These are phyloP conservation scores for Muschampia plurimacula DNA, from an alignment of 2,888 invertebrate genomes.

Conservation along the genomic window DNA sequence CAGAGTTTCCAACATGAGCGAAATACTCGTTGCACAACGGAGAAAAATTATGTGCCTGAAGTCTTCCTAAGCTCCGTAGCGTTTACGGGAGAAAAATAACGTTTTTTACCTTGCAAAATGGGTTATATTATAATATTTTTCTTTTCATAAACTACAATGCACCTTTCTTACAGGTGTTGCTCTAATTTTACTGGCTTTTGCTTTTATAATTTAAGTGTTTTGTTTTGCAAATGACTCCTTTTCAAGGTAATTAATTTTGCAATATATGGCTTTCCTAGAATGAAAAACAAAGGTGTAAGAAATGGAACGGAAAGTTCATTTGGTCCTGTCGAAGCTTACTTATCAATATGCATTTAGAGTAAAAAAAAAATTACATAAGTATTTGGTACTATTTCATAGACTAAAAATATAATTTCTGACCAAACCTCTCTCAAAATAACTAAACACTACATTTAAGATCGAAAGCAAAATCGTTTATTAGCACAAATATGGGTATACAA, in stretches of 20 bases:
- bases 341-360: too few relatives aligned
- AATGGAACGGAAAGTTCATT: too few relatives aligned
- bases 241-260: background rate
- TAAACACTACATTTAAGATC: too few relatives aligned
- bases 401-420: too few relatives aligned
- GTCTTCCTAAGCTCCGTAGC: constrained; percentile 51
- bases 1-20: constrained; percentile 55
- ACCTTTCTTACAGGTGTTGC: constrained; percentile 26
- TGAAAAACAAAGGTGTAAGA: too few relatives aligned
- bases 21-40: constrained; percentile 60
- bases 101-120: constrained; percentile 46
- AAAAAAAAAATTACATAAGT: too few relatives aligned
- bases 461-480: too few relatives aligned
- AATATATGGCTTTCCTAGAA: background rate
- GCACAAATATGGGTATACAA: too few relatives aligned
- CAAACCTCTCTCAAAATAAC: too few relatives aligned
- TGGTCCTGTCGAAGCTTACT: too few relatives aligned
- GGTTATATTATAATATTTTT: constrained; percentile 40
- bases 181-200: constrained; percentile 9
- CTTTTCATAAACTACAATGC: constrained; percentile 40
- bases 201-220: background rate
- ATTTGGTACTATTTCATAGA: too few relatives aligned
- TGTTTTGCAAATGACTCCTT: background rate
- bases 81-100: constrained; percentile 44
- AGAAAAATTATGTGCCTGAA: constrained; percentile 64